These are phyloP conservation scores for Myathropa florea DNA, from an alignment of 2,888 invertebrate genomes.

Conservation along the genomic window DNA sequence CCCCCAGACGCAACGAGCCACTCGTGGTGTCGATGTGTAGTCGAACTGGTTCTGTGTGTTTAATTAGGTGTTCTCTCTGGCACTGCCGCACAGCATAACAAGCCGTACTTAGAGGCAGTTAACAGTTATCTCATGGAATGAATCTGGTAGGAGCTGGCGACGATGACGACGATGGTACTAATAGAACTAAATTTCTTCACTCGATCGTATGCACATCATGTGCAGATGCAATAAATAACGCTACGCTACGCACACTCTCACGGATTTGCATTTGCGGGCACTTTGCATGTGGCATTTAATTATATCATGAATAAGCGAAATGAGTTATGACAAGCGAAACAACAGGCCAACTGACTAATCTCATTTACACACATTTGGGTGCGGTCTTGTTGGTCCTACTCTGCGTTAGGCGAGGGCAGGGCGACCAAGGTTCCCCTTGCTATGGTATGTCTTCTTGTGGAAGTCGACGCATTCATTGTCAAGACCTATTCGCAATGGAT, in stretches of 20 bases:
- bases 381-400: slow-evolving; percentile 43
- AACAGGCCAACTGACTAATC: slow-evolving; percentile 29
- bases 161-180: slow-evolving; percentile 28
- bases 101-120: slow-evolving; percentile 30
- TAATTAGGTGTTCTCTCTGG: slow-evolving; percentile 53
- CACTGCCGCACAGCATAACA: slow-evolving; percentile 8
- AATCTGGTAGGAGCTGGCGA: slow-evolving; percentile 13
- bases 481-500: slow-evolving; percentile 55
- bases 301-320: slow-evolving; percentile 54
- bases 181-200: slow-evolving; percentile 34
- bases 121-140: slow-evolving; percentile 50
- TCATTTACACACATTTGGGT: slow-evolving; percentile 48
- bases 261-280: slow-evolving; percentile 12
- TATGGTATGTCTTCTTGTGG: slow-evolving; percentile 39
- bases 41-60: slow-evolving; percentile 53
- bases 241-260: slow-evolving; percentile 5
- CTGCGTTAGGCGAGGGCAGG: neutral
- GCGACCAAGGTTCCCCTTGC: slow-evolving; percentile 63
- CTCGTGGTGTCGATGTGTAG: neutral
- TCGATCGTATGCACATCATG: slow-evolving; percentile 47
- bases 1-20: neutral
- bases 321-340: slow-evolving; percentile 58
- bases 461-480: slow-evolving; percentile 59
- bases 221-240: slow-evolving; percentile 53
- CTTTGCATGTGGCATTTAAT: slow-evolving; percentile 61